Evolutionary conservation across 1,140 invertebrate species (phyloP), one percentile per base, ranked within the genome.

Genomic region (Bombus turneri): DNA sequence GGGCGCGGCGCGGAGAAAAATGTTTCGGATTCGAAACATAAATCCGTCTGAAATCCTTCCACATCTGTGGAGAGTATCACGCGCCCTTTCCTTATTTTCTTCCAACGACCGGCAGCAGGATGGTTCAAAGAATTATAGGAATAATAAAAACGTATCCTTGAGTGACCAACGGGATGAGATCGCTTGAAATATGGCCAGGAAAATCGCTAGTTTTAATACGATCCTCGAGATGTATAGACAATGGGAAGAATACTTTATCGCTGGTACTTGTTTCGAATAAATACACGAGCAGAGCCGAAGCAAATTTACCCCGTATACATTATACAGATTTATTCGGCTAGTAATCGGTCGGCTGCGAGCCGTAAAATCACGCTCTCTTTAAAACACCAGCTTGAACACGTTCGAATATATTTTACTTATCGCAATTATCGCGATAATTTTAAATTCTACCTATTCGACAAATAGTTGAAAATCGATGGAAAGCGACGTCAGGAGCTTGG

Each of bases 21-120:
- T 82, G 81, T 75, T 82, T 75, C 57, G 41, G 57, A 75, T 75
- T 75, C 72, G 39, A 75, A 37, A 31, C 57, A 82, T 82, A 64
- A 82, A 82, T 82, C 57, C 57, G 25, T 75, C 31, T n/a, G 3
- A 75, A 82, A 75, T 82, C 81, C n/a, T 59, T 75, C 57, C 75
- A 64, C 57, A 75, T 75, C 41, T 62, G 31, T 28, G 57, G 22
- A 39, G n/a, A 74, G 57, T 74, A 81, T 81, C 80, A 37, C 10
- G 6, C 12, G 47, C 59, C 18, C 28, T 31, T 22, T 64, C 13
- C 72, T 75, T 43, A 74, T 37, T 47, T 75, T 64, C 39, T 18
- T 25, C 9, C 41, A 64, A 75, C 64, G 39, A 64, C 41, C 72
- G 13, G 5, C 2, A 28, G 39, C 5, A 13, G 57, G 22, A 81